phyloP scores from a whole-genome alignment of 2,113 vertebrate genomes.

The Sebastes fasciatus region DNA sequence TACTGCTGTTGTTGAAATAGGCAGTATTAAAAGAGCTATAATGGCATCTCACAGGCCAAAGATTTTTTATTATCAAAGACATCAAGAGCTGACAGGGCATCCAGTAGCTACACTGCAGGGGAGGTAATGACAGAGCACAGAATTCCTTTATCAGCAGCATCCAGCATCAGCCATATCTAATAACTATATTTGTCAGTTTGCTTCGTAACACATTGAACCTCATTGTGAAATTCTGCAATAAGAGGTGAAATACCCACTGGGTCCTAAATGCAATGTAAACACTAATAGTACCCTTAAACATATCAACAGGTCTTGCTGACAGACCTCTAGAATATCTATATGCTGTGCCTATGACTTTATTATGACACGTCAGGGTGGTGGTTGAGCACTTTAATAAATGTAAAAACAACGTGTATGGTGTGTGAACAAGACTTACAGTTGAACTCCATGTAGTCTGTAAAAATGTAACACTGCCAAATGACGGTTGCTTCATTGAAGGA shows the following conservation, averaged over 20 bases:
- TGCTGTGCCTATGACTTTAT: neutral
- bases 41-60: neutral
- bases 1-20: neutral
- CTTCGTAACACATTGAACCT: neutral
- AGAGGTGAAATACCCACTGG: too few relatives aligned
- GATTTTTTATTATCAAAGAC: neutral
- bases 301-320: too few relatives aligned
- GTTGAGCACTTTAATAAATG: neutral
- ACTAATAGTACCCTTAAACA: neutral
- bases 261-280: neutral
- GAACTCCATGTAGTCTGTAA: neutral
- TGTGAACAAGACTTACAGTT: neutral
- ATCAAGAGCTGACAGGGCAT: neutral
- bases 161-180: neutral
- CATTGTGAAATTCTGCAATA: neutral
- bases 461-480: neutral
- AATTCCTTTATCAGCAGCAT: neutral
- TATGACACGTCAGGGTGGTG: neutral
- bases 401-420: neutral
- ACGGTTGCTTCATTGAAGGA: neutral
- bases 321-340: too few relatives aligned
- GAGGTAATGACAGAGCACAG: neutral
- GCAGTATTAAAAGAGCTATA: neutral
- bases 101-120: too few relatives aligned
- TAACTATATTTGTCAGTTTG: neutral